Evolutionary conservation across 2,888 invertebrate species (phyloP).

Genomic region (Stomorhina lunata): DNA sequence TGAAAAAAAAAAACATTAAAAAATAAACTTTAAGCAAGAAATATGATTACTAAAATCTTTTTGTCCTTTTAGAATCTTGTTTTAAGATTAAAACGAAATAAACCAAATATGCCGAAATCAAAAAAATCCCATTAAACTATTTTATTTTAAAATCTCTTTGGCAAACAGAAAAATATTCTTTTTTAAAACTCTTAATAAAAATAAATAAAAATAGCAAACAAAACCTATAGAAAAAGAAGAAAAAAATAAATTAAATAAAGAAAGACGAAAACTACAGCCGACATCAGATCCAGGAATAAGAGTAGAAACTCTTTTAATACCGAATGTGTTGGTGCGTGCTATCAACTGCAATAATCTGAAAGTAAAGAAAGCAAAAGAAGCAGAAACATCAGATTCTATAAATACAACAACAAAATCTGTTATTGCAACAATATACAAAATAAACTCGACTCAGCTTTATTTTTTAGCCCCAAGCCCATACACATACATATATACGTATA

Average conservation of each 20-base stretch:
- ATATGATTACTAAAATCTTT: neutral
- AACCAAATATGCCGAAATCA: slow-evolving; percentile 40
- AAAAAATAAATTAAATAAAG: neutral
- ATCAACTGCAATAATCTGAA: slow-evolving; percentile 56
- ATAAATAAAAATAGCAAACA: slow-evolving; percentile 13
- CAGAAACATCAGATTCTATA: neutral
- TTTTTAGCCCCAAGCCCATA: slow-evolving; percentile 12
- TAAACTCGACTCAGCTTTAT: slow-evolving; percentile 43
- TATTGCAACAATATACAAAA: slow-evolving; percentile 48
- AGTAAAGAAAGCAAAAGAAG: slow-evolving; percentile 48
- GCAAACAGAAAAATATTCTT: slow-evolving; percentile 19
- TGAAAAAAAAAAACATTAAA: neutral
- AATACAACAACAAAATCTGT: slow-evolving; percentile 38
- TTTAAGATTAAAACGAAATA: slow-evolving; percentile 13
- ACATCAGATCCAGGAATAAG: neutral
- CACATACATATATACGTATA: no score
- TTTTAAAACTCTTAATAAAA: slow-evolving; percentile 27
- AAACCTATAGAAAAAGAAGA: neutral
- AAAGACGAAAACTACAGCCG: neutral
- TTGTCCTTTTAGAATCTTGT: slow-evolving; percentile 10
- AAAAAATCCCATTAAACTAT: slow-evolving; percentile 32
- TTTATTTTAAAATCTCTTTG: slow-evolving; percentile 43
- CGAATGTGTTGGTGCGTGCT: slow-evolving; percentile 40
- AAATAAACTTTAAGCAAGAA: neutral
- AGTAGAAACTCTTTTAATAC: slow-evolving; percentile 13